phyloP scores from a whole-genome alignment of 2,888 invertebrate species.

The Amblyjoppa fuscipennis region DNA sequence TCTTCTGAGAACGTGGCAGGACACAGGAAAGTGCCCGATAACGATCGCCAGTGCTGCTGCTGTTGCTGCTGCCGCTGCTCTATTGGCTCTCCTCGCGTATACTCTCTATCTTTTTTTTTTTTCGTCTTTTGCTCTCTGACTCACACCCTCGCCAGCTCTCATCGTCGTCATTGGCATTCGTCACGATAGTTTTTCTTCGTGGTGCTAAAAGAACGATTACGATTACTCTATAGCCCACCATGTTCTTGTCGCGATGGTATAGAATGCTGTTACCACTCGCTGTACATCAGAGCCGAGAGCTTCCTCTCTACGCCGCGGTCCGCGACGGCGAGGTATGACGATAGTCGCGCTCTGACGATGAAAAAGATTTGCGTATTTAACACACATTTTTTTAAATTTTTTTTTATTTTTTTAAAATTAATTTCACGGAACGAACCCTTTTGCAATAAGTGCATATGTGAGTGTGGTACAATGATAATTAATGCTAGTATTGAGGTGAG shows the following conservation, averaged over 20 bases:
- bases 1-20: slow-evolving; percentile 84
- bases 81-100: slow-evolving; percentile 57
- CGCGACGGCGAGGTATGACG: slow-evolving; percentile 46
- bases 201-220: slow-evolving; percentile 57
- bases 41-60: slow-evolving; percentile 75
- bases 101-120: slow-evolving; percentile 41
- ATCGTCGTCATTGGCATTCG: slow-evolving; percentile 68
- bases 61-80: slow-evolving; percentile 60
- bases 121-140: slow-evolving; percentile 38
- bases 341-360: slow-evolving; percentile 57
- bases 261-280: slow-evolving; percentile 5
- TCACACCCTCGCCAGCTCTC: slow-evolving; percentile 52
- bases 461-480: too few relatives aligned
- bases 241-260: slow-evolving; percentile 10
- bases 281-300: slow-evolving; percentile 31
- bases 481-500: too few relatives aligned
- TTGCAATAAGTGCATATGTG: too few relatives aligned
- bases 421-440: too few relatives aligned
- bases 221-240: slow-evolving; percentile 39
- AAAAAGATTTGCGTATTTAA: not conserved
- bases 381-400: too few relatives aligned
- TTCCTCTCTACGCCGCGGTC: slow-evolving; percentile 22
- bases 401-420: too few relatives aligned
- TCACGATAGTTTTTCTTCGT: slow-evolving; percentile 53
- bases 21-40: slow-evolving; percentile 84